These are phyloP conservation scores for Nysson spinosus DNA, from an alignment of 2,888 invertebrate species.

Conservation along the genomic window DNA sequence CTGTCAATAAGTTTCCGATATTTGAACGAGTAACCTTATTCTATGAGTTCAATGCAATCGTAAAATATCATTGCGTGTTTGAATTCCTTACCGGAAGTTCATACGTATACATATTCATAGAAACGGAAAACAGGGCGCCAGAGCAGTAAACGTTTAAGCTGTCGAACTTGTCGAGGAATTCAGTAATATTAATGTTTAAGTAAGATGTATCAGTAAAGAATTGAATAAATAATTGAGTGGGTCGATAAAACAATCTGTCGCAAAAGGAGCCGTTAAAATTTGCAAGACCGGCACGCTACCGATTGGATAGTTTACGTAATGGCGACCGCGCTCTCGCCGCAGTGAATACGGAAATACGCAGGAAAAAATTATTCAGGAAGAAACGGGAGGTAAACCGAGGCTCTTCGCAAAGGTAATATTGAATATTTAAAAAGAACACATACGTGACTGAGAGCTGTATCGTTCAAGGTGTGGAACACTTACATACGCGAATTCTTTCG, in stretches of 20 bases:
- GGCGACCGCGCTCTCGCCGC: not conserved
- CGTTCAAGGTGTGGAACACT: not conserved
- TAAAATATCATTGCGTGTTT: too few species aligned
- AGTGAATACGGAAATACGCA: not conserved
- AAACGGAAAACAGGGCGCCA: too few species aligned
- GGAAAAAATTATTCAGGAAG: conserved; percentile 37
- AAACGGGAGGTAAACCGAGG: conserved; percentile 1
- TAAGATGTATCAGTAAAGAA: not conserved
- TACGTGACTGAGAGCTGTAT: conserved; percentile 11
- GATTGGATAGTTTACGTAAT: conserved; percentile 29
- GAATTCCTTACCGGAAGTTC: too few species aligned
- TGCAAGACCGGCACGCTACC: conserved; percentile 1
- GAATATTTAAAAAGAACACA: conserved; percentile 35
- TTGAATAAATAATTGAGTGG: conserved; percentile 9
- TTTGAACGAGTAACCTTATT: too few species aligned
- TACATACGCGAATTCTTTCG: not conserved
- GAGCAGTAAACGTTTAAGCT: too few species aligned
- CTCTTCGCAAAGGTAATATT: conserved; percentile 6
- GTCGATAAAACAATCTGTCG: not conserved
- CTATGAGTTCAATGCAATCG: too few species aligned
- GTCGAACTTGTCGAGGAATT: too few species aligned
- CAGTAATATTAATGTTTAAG: too few species aligned
- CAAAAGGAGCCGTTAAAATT: conserved; percentile 6
- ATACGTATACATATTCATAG: too few species aligned
- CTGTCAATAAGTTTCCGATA: too few species aligned